Percentiles rank a stretch among this genome's conserved stretches.
Evolutionary conservation across 2,113 vertebrate genomes (phyloP).

Genomic region (Microcebus murinus): DNA sequence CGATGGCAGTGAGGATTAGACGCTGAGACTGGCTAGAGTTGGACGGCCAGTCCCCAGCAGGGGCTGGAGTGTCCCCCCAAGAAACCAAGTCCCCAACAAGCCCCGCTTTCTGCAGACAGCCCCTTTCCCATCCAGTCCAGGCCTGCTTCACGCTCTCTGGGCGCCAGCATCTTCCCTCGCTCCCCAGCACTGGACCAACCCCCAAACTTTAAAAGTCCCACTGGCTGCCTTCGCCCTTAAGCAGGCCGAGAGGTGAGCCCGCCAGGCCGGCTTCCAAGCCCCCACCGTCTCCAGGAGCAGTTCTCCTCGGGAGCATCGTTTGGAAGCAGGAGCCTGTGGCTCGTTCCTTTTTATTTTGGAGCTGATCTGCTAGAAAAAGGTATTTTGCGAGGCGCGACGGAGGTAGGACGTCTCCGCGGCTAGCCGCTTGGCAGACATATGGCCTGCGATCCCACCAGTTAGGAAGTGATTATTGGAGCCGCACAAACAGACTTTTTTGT

Average conservation of each 20-base stretch:
- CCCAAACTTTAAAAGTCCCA: not conserved
- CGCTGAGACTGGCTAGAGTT: accelerated
- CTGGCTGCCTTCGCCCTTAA: not conserved
- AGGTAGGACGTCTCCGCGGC: slow-evolving; percentile 68
- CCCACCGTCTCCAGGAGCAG: slow-evolving; percentile 12
- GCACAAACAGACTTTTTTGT: slow-evolving; percentile 86
- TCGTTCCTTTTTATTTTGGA: not conserved
- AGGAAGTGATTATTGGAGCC: slow-evolving; percentile 84
- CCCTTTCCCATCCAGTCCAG: accelerated
- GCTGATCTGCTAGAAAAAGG: slow-evolving; percentile 11
- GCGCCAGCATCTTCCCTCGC: accelerated
- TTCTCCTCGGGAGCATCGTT: slow-evolving; percentile 32
- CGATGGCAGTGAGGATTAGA: not conserved
- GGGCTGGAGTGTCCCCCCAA: not conserved
- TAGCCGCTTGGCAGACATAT: slow-evolving; percentile 82
- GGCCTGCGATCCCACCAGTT: slow-evolving; percentile 83
- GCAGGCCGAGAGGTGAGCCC: accelerated
- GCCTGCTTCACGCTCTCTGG: not conserved
- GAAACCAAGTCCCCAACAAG: not conserved
- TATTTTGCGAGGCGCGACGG: slow-evolving; percentile 12
- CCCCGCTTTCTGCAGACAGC: not conserved
- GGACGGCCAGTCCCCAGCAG: not conserved
- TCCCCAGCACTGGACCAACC: not conserved
- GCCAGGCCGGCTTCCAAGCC: not conserved
- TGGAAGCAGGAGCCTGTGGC: slow-evolving; percentile 70